Percentiles rank a stretch among this genome's conserved stretches.
Evolutionary conservation across 2,797 vertebrate genomes (phyloP).

Genomic region (Chrysocyon brachyurus): DNA sequence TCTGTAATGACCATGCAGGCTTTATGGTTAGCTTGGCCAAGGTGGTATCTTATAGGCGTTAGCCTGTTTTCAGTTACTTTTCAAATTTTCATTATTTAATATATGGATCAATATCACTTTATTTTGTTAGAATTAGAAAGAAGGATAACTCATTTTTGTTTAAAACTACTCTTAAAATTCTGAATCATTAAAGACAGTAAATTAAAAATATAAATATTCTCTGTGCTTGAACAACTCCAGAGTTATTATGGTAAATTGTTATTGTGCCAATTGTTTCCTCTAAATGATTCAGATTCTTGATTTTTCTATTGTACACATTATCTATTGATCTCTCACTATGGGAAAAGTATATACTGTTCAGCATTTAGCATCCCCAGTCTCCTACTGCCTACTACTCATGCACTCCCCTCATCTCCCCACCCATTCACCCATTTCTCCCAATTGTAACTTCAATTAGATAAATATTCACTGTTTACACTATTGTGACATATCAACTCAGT

Average conservation of each 20-base stretch:
- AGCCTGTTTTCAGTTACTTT: not conserved
- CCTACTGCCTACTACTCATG: not conserved
- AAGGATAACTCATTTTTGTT: not conserved
- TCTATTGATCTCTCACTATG: not conserved
- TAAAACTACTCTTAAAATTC: not conserved
- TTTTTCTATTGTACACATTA: not conserved
- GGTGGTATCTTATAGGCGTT: not conserved
- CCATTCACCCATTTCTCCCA: not conserved
- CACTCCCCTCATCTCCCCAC: not conserved
- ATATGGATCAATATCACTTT: not conserved
- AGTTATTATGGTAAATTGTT: not conserved
- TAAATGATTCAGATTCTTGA: not conserved
- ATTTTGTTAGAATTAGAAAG: slow-evolving; percentile 58
- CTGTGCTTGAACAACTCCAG: not conserved
- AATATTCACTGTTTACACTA: not conserved
- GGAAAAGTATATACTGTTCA: not conserved
- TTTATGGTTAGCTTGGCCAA: not conserved
- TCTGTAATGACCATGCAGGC: not conserved
- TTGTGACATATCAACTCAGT: not conserved
- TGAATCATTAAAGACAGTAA: not conserved
- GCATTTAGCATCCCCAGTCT: not conserved
- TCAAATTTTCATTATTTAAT: not conserved
- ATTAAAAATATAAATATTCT: not conserved
- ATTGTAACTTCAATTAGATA: not conserved
- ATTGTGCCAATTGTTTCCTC: not conserved